These are phyloP conservation scores for Herpailurus yagouaroundi DNA, from an alignment of 2,113 vertebrate genomes.

Conservation along the genomic window DNA sequence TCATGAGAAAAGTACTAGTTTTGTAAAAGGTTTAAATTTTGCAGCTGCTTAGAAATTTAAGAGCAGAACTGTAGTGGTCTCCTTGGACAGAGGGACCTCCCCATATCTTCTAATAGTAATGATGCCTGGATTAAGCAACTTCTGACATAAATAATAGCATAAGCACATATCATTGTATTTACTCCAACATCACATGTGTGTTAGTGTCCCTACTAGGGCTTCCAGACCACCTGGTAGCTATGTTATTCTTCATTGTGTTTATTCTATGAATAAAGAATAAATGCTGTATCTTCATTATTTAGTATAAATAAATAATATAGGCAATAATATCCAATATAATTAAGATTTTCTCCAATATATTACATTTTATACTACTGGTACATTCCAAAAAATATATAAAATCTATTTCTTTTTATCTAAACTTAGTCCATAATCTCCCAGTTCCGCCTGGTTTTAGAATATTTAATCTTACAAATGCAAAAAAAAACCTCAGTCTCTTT, in stretches of 20 bases:
- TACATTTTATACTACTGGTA: background rate
- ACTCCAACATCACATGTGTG: background rate
- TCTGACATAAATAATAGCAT: background rate
- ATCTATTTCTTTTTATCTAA: background rate
- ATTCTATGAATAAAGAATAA: background rate
- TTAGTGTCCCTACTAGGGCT: background rate
- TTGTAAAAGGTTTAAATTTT: constrained; percentile 1
- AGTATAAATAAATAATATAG: background rate
- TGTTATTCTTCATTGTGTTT: background rate
- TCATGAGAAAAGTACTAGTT: background rate
- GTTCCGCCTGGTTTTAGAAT: background rate
- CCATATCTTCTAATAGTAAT: background rate
- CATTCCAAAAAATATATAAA: background rate
- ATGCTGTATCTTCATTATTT: background rate
- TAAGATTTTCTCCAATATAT: background rate
- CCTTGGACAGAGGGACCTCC: background rate
- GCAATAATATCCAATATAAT: background rate
- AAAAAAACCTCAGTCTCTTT: background rate
- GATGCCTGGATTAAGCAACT: background rate
- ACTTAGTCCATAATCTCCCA: background rate
- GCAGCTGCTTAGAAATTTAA: background rate
- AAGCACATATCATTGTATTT: background rate
- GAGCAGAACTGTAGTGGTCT: background rate
- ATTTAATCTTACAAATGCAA: background rate
- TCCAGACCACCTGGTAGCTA: background rate